These are phyloP conservation scores for Strigamia maritima DNA, from an alignment of 2,888 invertebrate genomes.

Conservation along the genomic window DNA sequence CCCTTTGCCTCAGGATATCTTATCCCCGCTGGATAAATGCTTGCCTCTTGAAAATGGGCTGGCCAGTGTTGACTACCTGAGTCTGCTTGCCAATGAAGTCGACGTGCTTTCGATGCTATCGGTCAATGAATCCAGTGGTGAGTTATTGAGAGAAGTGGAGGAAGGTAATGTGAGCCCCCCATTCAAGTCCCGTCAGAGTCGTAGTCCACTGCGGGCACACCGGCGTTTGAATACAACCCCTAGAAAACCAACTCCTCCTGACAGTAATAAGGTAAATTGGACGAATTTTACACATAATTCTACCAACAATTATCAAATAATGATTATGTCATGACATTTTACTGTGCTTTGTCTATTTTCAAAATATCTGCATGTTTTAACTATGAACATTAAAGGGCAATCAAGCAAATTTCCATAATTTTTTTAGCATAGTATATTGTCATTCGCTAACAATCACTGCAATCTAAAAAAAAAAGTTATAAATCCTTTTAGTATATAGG, in stretches of 20 bases:
- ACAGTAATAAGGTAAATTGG: background rate
- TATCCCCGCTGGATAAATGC: background rate
- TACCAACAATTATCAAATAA: too few species aligned
- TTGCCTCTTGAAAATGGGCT: background rate
- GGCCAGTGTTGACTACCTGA: background rate
- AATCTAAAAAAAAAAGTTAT: too few species aligned
- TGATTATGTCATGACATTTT: too few species aligned
- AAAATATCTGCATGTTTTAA: too few species aligned
- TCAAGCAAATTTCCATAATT: too few species aligned
- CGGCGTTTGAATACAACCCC: background rate
- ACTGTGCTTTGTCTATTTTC: too few species aligned
- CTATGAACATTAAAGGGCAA: too few species aligned
- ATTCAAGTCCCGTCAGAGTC: conserved; percentile 13
- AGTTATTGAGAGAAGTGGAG: background rate
- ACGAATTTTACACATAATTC: background rate
- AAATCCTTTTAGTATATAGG: too few species aligned
- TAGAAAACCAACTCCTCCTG: background rate
- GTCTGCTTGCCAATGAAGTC: background rate
- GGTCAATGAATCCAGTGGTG: background rate
- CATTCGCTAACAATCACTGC: too few species aligned
- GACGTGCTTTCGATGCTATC: background rate
- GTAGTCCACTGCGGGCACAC: background rate
- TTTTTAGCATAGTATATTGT: too few species aligned
- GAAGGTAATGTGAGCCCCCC: background rate
- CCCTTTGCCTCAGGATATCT: background rate